phyloP scores from a whole-genome alignment of 2,113 vertebrate species.

The Camelus dromedarius region DNA sequence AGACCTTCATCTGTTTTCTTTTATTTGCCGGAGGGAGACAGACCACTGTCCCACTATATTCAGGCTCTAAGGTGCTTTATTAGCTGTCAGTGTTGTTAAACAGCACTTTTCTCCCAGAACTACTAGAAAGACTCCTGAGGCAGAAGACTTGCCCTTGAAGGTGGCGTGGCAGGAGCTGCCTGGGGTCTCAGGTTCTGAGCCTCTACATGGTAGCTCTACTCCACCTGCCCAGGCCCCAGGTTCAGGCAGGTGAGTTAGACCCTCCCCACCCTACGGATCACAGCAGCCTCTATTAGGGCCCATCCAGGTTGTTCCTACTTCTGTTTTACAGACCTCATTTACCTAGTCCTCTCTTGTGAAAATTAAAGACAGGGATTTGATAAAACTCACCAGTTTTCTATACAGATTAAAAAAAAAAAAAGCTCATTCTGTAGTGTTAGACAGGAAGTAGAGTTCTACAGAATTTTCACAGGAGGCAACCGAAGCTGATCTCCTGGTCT shows the following conservation, averaged over 20 bases:
- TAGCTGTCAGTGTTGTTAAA: neutral
- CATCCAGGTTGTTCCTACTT: neutral
- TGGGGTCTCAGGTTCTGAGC: neutral
- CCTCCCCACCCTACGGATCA: neutral
- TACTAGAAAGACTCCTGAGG: neutral
- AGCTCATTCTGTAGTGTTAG: neutral
- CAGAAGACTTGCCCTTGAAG: neutral
- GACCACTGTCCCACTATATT: neutral
- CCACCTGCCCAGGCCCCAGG: neutral
- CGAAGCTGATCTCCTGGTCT: neutral
- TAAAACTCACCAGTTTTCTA: neutral
- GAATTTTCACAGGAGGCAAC: neutral
- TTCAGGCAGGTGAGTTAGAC: too few relatives aligned
- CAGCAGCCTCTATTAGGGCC: neutral
- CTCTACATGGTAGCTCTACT: neutral
- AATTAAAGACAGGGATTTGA: neutral
- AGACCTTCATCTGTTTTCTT: neutral
- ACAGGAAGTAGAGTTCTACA: neutral
- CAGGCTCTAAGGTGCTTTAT: neutral
- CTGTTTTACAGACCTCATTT: neutral
- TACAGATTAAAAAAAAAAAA: neutral
- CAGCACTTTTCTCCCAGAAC: neutral
- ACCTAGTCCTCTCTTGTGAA: neutral
- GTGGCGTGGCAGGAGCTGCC: neutral
- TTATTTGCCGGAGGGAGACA: neutral